phyloP scores from a whole-genome alignment of 2,888 invertebrate species.

The Nemotelus nigrinus region DNA sequence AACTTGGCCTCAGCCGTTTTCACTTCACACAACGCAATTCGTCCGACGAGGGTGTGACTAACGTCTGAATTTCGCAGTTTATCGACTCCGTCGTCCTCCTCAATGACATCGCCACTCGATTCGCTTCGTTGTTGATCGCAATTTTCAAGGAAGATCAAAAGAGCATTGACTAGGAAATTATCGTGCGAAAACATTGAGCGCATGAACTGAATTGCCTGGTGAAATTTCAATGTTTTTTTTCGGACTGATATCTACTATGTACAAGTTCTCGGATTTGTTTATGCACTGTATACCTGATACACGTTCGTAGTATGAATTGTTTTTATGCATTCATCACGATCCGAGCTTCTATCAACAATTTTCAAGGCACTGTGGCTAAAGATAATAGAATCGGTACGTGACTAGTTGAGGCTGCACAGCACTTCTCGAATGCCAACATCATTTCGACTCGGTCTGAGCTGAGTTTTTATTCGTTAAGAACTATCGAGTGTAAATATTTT shows the following conservation, averaged over 20 bases:
- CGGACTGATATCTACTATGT: not conserved
- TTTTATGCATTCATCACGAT: not conserved
- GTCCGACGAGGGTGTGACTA: constrained; percentile 13
- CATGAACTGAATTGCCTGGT: not conserved
- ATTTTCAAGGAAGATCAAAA: constrained; percentile 31
- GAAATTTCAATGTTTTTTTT: constrained; percentile 1
- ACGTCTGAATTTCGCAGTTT: not conserved
- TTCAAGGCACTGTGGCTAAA: not conserved
- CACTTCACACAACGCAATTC: not conserved
- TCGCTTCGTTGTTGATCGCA: not conserved
- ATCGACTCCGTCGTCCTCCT: not conserved
- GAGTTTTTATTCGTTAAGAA: not conserved
- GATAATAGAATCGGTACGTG: constrained; percentile 23
- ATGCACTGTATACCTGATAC: not conserved
- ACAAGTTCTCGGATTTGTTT: not conserved
- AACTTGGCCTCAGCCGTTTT: not conserved
- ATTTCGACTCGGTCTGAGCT: not conserved
- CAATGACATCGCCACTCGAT: constrained; percentile 1
- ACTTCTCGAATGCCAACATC: not conserved
- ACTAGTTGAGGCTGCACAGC: constrained; percentile 4
- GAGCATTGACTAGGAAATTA: constrained; percentile 1
- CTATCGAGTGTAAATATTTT: too few relatives aligned
- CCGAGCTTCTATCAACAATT: not conserved
- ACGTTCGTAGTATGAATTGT: not conserved
- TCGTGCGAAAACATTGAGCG: not conserved